These are phyloP conservation scores for Pleuronectes platessa DNA, from an alignment of 2,113 vertebrate genomes.

Conservation along the genomic window DNA sequence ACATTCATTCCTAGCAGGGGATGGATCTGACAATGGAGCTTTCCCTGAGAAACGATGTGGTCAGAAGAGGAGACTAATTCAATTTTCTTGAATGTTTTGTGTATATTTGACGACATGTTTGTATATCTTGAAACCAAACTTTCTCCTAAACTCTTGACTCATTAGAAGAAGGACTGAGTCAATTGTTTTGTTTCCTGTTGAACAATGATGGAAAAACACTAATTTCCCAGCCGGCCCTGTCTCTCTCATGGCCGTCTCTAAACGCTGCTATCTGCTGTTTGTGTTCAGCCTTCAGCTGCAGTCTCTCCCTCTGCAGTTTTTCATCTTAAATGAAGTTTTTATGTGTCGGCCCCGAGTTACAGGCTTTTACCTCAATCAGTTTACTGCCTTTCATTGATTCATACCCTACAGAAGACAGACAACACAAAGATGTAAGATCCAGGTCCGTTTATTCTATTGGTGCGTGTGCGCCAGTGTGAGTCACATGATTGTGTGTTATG, in stretches of 20 bases:
- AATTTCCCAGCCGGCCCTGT: not conserved
- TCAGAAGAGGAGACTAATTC: too few species aligned
- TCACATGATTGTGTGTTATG: not conserved
- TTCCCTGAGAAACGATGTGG: not conserved
- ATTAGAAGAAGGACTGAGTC: not conserved
- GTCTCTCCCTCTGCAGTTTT: conserved; percentile 33
- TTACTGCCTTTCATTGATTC: conserved; percentile 50
- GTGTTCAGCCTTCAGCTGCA: conserved; percentile 47
- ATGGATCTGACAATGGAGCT: not conserved
- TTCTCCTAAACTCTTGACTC: not conserved
- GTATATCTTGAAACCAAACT: not conserved
- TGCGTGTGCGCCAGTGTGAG: not conserved
- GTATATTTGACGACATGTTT: too few species aligned
- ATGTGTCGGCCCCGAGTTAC: conserved; percentile 45
- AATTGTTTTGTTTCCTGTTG: not conserved
- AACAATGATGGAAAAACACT: not conserved
- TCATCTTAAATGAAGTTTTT: conserved; percentile 56
- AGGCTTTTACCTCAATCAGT: conserved; percentile 55
- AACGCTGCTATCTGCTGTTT: conserved; percentile 35
- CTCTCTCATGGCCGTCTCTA: conserved; percentile 18
- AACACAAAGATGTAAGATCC: conserved; percentile 8
- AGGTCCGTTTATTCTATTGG: not conserved
- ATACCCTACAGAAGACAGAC: conserved; percentile 20
- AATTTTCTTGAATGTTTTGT: too few species aligned
- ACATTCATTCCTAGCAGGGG: too few species aligned